Percentiles rank a stretch among this genome's conserved stretches.
phyloP scores from a whole-genome alignment of 2,797 vertebrate species.

The Acanthurus lineatus region DNA sequence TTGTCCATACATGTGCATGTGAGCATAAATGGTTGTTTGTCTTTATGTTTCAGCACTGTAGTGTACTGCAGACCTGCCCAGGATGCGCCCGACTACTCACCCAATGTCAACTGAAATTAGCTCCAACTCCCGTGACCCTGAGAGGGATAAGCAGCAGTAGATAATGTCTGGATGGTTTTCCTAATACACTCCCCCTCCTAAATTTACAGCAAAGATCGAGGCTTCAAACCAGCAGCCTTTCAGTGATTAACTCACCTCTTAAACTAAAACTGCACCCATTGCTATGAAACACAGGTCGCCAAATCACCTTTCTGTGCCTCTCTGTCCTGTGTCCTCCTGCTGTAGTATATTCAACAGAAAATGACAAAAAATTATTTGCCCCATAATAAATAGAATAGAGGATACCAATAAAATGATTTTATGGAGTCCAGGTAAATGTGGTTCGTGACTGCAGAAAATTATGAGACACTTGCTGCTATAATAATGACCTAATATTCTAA shows the following conservation, averaged over 20 bases:
- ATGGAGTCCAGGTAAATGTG: background rate
- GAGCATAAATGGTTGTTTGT: too few relatives aligned
- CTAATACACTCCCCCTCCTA: background rate
- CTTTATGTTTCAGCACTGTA: too few relatives aligned
- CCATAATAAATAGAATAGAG: background rate
- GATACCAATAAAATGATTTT: background rate
- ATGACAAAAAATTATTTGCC: background rate
- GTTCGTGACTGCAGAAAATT: background rate
- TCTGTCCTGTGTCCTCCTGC: background rate
- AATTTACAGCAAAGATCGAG: background rate
- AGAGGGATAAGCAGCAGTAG: background rate
- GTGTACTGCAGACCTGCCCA: too few relatives aligned
- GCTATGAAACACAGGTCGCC: slow-evolving; percentile 11
- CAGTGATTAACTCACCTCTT: background rate
- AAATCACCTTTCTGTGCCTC: background rate
- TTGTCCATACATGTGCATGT: too few relatives aligned
- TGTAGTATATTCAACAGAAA: background rate
- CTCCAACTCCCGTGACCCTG: too few relatives aligned
- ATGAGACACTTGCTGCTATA: background rate
- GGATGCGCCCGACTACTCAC: too few relatives aligned
- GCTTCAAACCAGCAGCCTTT: background rate
- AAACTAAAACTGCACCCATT: background rate
- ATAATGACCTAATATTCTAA: background rate
- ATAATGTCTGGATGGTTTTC: too few relatives aligned
- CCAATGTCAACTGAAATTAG: too few relatives aligned